Evolutionary conservation across 2,797 vertebrate species (phyloP).

Genomic region (Loris lydekkerianus): DNA sequence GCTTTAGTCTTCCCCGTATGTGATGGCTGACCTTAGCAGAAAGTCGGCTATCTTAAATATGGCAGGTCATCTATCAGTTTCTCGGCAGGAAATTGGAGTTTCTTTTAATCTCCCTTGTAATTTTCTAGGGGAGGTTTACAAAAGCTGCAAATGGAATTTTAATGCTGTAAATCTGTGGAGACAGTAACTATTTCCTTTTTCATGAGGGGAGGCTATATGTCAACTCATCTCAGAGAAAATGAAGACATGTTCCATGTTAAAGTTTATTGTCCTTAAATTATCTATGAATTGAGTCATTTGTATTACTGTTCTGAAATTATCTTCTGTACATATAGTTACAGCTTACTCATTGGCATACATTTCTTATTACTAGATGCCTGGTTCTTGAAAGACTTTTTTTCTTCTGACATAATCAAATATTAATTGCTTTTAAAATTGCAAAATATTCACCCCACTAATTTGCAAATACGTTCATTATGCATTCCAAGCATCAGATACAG

Average conservation of each 20-base stretch:
- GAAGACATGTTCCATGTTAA: slow-evolving; percentile 66
- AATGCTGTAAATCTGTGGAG: slow-evolving; percentile 82
- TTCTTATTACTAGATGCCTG: not conserved
- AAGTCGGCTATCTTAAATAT: slow-evolving; percentile 85
- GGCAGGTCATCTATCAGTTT: slow-evolving; percentile 89
- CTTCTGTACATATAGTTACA: not conserved
- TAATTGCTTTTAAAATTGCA: slow-evolving; percentile 72
- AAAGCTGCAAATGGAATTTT: slow-evolving; percentile 89
- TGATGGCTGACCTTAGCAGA: slow-evolving; percentile 85
- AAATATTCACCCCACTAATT: slow-evolving; percentile 70
- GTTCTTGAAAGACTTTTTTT: slow-evolving; percentile 52
- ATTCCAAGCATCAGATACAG: slow-evolving; percentile 55
- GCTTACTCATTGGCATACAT: not conserved
- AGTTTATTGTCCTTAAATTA: not conserved
- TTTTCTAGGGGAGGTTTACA: slow-evolving; percentile 88
- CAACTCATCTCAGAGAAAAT: slow-evolving; percentile 55
- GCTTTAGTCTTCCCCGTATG: slow-evolving; percentile 77
- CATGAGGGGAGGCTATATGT: slow-evolving; percentile 21
- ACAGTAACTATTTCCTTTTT: slow-evolving; percentile 76
- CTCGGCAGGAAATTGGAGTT: slow-evolving; percentile 82
- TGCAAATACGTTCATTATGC: slow-evolving; percentile 69
- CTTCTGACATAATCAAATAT: slow-evolving; percentile 68
- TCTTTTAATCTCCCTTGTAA: slow-evolving; percentile 90
- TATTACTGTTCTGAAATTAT: not conserved
- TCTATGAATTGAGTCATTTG: slow-evolving; percentile 54